Percentiles rank a stretch among this genome's conserved stretches.
These are phyloP conservation scores for Trichosurus vulpecula DNA, from an alignment of 2,797 vertebrate species.

Conservation along the genomic window DNA sequence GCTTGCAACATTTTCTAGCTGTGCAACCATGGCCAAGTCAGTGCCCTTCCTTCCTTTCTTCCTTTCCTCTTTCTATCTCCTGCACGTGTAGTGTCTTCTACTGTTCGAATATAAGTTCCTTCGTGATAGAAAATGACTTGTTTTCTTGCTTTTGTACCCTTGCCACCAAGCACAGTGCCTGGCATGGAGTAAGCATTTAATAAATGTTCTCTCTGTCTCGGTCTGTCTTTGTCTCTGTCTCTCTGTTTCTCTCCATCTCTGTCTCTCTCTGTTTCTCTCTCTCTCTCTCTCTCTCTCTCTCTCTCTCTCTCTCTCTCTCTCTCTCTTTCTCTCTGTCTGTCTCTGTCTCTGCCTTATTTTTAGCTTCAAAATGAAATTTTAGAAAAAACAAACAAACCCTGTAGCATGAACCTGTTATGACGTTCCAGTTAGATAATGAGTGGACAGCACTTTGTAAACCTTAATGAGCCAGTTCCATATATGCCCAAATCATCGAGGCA, in stretches of 20 bases:
- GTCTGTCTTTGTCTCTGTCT: not conserved
- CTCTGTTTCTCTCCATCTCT: no score
- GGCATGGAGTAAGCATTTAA: not conserved
- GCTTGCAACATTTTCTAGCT: not conserved
- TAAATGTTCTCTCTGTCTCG: not conserved
- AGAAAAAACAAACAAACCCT: no score
- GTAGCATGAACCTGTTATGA: not conserved
- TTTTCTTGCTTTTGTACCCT: not conserved
- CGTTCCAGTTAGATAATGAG: not conserved
- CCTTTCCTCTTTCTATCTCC: not conserved
- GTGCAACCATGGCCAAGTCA: not conserved
- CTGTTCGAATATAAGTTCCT: not conserved
- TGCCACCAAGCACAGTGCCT: not conserved
- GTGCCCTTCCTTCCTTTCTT: not conserved
- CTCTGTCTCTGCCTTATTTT: not conserved
- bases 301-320: not conserved
- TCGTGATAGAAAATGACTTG: not conserved
- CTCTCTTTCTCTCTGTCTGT: not conserved
- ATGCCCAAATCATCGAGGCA: not conserved
- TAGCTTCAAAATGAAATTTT: not conserved
- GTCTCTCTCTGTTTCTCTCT: no score
- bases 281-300: not conserved
- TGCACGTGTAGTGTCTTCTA: not conserved
- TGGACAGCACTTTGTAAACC: not conserved
- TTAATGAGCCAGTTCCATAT: not conserved